phyloP scores from a whole-genome alignment of 2,888 invertebrate genomes.

The Xanthorhoe spadicearia region DNA sequence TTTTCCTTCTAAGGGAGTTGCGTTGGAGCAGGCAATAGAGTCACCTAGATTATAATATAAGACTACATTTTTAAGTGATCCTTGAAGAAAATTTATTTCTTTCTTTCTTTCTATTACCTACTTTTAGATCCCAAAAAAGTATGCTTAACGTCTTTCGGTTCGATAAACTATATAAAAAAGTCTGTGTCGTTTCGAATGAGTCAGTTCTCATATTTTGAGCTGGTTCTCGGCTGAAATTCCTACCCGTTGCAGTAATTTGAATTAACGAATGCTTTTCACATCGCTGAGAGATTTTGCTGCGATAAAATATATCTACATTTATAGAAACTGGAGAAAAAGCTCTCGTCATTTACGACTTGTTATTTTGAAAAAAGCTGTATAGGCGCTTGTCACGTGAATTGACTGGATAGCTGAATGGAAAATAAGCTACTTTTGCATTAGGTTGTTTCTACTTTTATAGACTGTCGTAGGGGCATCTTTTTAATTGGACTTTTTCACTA shows the following conservation, averaged over 20 bases:
- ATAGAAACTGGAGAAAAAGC: background rate
- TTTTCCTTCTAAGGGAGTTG: too few species aligned
- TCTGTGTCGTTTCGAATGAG: background rate
- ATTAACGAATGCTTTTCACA: constrained; percentile 53
- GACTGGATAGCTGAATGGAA: background rate
- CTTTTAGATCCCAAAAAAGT: too few species aligned
- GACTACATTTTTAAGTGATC: too few species aligned
- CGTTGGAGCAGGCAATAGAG: too few species aligned
- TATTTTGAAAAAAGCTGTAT: background rate
- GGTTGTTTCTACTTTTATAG: background rate
- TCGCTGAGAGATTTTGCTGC: constrained; percentile 10
- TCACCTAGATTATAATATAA: too few species aligned
- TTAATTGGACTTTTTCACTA: too few species aligned
- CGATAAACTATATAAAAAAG: too few species aligned
- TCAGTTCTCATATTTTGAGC: constrained; percentile 8
- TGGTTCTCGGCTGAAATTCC: constrained; percentile 29
- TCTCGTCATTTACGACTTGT: background rate
- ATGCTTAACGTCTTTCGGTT: too few species aligned
- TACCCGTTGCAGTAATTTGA: constrained; percentile 44
- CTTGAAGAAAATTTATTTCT: too few species aligned
- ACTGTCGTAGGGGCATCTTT: too few species aligned
- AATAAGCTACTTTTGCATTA: background rate
- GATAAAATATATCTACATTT: constrained; percentile 15
- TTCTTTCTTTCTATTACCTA: too few species aligned
- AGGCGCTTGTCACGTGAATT: background rate